These are phyloP conservation scores for Arbacia lixula DNA, from an alignment of 53 echinoderm and acorn worm species.

Conservation along the genomic window DNA sequence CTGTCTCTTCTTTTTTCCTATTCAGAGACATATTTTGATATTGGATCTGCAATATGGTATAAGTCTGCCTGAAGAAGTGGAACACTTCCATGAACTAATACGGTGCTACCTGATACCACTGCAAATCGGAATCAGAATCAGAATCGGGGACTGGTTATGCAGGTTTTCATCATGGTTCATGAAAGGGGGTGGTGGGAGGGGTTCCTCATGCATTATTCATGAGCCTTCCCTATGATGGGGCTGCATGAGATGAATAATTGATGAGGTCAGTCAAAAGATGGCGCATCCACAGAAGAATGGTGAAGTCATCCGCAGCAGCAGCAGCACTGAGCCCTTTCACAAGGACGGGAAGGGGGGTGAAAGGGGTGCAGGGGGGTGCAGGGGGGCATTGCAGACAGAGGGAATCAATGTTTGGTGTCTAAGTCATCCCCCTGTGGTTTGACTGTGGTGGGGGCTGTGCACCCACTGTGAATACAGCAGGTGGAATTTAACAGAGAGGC, in stretches of 20 bases:
- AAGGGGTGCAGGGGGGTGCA: background rate
- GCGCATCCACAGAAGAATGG: constrained; percentile 4
- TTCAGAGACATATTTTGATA: too few relatives aligned
- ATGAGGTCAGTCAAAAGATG: constrained; percentile 38
- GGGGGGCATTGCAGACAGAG: background rate
- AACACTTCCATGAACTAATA: too few relatives aligned
- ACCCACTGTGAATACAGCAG: constrained; percentile 27
- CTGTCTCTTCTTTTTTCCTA: too few relatives aligned
- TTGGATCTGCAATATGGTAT: too few relatives aligned
- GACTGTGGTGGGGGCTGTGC: background rate
- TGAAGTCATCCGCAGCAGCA: constrained; percentile 18
- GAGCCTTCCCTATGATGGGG: constrained; percentile 2
- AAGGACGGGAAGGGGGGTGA: background rate
- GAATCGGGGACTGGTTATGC: too few relatives aligned
- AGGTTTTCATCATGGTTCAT: too few relatives aligned
- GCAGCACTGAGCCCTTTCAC: constrained; percentile 26
- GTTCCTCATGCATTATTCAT: constrained; percentile 31
- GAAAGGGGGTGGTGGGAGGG: constrained; percentile 20
- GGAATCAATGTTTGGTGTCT: constrained; percentile 33
- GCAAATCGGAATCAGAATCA: too few relatives aligned
- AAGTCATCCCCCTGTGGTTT: constrained; percentile 3
- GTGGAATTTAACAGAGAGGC: background rate
- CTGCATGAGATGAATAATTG: constrained; percentile 50
- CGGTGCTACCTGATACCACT: too few relatives aligned
- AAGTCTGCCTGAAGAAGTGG: too few relatives aligned